A percentile compares a stretch with the other conserved stretches of the same genome.
Conservation (phyloP, 92 coral and sea anemone species). For the Diadumene lineata region DNA sequence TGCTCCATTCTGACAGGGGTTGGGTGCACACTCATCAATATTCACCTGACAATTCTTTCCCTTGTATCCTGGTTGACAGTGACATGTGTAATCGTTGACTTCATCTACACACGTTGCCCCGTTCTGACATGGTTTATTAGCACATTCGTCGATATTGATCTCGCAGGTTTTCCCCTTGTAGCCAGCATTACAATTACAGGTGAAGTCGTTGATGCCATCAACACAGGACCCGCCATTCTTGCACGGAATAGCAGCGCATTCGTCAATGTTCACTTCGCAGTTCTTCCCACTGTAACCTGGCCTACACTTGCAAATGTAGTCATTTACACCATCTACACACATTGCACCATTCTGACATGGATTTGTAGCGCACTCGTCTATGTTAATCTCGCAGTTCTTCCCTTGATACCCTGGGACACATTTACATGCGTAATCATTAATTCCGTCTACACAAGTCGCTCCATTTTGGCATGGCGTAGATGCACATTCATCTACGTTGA, state of each 20-base stretch:
- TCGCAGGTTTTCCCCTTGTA: constrained; percentile 1
- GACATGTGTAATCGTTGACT: constrained; percentile 4
- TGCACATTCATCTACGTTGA: constrained; percentile 33
- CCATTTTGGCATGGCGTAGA: constrained; percentile 29
- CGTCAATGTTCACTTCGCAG: constrained; percentile 3
- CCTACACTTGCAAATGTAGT: background rate
- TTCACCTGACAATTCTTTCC: background rate
- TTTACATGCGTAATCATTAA: constrained; percentile 6
- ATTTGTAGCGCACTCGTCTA: constrained; percentile 35
- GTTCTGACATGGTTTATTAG: background rate
- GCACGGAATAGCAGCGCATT: constrained; percentile 9
- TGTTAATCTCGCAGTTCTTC: background rate
- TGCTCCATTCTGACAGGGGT: constrained; percentile 17
- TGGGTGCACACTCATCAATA: constrained; percentile 16
- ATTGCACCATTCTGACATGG: constrained; percentile 7
- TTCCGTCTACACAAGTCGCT: constrained; percentile 11
- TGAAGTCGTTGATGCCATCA: constrained; percentile 6
- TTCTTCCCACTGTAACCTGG: constrained; percentile 2
- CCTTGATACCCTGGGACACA: background rate
- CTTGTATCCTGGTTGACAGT: background rate
- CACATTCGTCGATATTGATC: constrained; percentile 11
- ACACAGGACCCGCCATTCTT: constrained; percentile 3
- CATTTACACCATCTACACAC: constrained; percentile 6
- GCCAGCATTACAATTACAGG: constrained; percentile 1
- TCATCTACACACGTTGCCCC: constrained; percentile 4